A percentile compares a stretch with the other conserved stretches of the same genome.
Evolutionary conservation across 2,888 invertebrate species (phyloP).

Genomic region (Cheilosia variabilis): DNA sequence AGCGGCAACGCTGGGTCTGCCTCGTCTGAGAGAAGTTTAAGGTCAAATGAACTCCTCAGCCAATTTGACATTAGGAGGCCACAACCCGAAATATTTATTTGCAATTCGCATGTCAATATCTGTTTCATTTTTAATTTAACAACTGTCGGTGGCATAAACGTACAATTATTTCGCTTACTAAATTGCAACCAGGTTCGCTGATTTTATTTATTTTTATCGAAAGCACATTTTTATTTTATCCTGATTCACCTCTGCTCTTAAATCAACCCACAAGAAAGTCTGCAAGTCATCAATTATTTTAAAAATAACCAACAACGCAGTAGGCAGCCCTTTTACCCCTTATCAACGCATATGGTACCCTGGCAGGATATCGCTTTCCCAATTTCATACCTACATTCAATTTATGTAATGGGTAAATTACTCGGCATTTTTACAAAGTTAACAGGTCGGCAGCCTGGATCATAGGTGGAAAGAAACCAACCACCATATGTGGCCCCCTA

Average conservation of each 20-base stretch:
- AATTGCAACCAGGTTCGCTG: not conserved
- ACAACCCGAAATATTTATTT: too few species aligned
- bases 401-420: slow-evolving; percentile 13
- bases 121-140: not conserved
- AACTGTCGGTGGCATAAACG: slow-evolving; percentile 9
- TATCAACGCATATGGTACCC: not conserved
- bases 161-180: slow-evolving; percentile 14
- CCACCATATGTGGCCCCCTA: not conserved
- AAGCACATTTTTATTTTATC: not conserved
- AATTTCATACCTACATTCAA: slow-evolving; percentile 2
- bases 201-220: not conserved
- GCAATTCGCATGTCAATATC: too few species aligned
- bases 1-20: too few species aligned
- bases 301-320: slow-evolving; percentile 2
- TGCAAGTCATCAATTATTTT: slow-evolving; percentile 27
- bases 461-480: not conserved
- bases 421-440: slow-evolving; percentile 4
- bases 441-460: not conserved
- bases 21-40: too few species aligned
- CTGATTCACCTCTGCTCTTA: not conserved
- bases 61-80: too few species aligned
- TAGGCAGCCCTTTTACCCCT: not conserved
- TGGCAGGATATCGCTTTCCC: not conserved
- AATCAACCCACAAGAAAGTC: not conserved
- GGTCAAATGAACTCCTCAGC: too few species aligned